These are phyloP conservation scores for Philereme transversata DNA, from an alignment of 2,888 invertebrate species.

Conservation along the genomic window DNA sequence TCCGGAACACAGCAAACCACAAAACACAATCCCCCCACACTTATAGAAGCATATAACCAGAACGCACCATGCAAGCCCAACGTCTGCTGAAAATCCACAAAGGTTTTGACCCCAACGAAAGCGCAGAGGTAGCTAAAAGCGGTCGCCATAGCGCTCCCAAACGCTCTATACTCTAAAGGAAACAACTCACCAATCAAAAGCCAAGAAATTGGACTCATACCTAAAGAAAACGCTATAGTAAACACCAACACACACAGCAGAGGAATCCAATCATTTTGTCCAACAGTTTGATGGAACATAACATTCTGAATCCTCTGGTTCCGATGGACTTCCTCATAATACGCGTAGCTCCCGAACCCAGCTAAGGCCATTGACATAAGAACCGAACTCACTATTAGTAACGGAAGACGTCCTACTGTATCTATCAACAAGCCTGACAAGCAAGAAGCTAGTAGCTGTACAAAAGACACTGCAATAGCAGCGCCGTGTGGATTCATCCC, in stretches of 20 bases:
- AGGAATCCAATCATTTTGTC: conserved; percentile 92
- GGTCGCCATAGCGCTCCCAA: conserved; percentile 93
- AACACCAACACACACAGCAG: conserved; percentile 92
- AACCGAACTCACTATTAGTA: conserved; percentile 92
- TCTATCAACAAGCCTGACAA: conserved; percentile 93
- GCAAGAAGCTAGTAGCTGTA: conserved; percentile 93
- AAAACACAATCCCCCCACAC: conserved; percentile 92
- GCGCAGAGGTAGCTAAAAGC: conserved; percentile 94
- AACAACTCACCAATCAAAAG: conserved; percentile 92
- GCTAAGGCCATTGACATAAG: conserved; percentile 94
- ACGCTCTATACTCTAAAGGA: conserved; percentile 92
- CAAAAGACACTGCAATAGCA: conserved; percentile 93
- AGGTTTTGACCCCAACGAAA: conserved; percentile 93
- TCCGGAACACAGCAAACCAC: conserved; percentile 94
- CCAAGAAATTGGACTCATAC: conserved; percentile 95
- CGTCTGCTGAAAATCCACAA: conserved; percentile 90
- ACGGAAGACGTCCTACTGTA: conserved; percentile 92
- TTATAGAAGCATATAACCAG: conserved; percentile 93
- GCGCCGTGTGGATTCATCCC: conserved; percentile 92
- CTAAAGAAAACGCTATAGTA: conserved; percentile 93
- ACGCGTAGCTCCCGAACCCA: conserved; percentile 93
- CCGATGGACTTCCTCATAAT: conserved; percentile 88
- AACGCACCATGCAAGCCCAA: conserved; percentile 93
- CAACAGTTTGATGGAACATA: conserved; percentile 78
- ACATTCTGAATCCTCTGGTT: conserved; percentile 80